Conservation (phyloP, 2,113 vertebrate genomes). For the Tetrao urogallus region DNA sequence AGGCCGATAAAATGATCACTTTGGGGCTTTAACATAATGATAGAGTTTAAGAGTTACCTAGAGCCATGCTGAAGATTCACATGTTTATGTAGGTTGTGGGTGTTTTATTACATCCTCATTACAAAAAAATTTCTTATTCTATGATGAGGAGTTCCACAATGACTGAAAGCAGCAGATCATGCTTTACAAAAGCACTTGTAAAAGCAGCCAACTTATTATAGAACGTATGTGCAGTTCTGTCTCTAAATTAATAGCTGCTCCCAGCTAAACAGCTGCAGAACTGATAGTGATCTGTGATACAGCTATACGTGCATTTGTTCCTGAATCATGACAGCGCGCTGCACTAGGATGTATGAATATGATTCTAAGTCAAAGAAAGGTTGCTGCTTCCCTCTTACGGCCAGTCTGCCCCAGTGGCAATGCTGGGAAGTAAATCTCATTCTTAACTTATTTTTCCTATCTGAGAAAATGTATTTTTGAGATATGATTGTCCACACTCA, state of each 20-base stretch:
- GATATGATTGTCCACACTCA: not conserved
- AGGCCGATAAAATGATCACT: constrained; percentile 26
- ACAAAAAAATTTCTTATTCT: not conserved
- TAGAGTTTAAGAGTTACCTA: constrained; percentile 17
- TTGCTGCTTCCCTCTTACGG: not conserved
- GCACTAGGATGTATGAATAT: not conserved
- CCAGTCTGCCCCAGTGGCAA: not conserved
- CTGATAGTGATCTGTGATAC: not conserved
- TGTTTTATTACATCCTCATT: not conserved
- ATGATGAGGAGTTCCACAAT: not conserved
- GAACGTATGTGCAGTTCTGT: not conserved
- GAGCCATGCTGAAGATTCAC: not conserved
- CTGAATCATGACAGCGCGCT: not conserved
- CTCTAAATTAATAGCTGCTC: not conserved
- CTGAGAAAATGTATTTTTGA: not conserved
- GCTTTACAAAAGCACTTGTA: not conserved
- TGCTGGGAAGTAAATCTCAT: not conserved
- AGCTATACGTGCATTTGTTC: not conserved
- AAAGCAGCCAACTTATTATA: not conserved
- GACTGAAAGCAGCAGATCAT: not conserved
- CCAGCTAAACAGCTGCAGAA: constrained; percentile 3
- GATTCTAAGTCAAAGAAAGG: not conserved
- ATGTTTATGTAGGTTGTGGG: not conserved
- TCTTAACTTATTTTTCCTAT: not conserved
- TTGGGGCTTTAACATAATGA: constrained; percentile 12